A percentile compares a stretch with the other conserved stretches of the same genome.
phyloP scores from a whole-genome alignment of 2,888 invertebrate genomes.

The Galeruca laticollis region DNA sequence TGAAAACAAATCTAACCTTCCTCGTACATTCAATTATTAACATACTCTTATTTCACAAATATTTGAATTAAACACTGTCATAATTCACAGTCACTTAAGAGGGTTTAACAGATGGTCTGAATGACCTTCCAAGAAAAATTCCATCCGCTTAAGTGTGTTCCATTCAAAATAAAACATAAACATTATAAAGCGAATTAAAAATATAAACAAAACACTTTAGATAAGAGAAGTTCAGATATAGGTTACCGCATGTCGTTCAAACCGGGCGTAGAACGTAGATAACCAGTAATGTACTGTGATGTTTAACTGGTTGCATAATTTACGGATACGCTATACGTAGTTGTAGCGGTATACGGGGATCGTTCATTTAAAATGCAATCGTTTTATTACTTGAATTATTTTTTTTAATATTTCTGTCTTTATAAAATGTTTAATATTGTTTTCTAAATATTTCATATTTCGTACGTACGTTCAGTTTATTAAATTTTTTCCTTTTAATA shows the following conservation, averaged over 20 bases:
- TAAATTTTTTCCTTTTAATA: no score
- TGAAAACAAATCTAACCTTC: no score
- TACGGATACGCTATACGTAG: not conserved
- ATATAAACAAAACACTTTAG: not conserved
- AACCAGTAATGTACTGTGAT: not conserved
- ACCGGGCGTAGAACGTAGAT: not conserved
- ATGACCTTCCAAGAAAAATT: not conserved
- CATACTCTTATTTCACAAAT: no score
- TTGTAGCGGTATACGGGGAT: no score
- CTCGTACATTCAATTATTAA: no score
- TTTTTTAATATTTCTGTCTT: no score
- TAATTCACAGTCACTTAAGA: not conserved
- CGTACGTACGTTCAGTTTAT: no score
- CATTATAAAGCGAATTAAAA: not conserved
- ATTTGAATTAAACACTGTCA: not conserved
- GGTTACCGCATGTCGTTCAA: not conserved
- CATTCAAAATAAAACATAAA: not conserved
- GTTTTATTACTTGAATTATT: no score
- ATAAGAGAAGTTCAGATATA: not conserved
- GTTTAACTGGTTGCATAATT: slow-evolving; percentile 1
- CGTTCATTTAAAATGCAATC: no score
- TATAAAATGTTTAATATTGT: no score
- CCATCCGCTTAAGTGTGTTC: not conserved
- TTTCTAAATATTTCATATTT: no score
- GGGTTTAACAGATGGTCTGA: not conserved